Conservation (phyloP, 2,113 vertebrate genomes). For the Centropus unirufus region DNA sequence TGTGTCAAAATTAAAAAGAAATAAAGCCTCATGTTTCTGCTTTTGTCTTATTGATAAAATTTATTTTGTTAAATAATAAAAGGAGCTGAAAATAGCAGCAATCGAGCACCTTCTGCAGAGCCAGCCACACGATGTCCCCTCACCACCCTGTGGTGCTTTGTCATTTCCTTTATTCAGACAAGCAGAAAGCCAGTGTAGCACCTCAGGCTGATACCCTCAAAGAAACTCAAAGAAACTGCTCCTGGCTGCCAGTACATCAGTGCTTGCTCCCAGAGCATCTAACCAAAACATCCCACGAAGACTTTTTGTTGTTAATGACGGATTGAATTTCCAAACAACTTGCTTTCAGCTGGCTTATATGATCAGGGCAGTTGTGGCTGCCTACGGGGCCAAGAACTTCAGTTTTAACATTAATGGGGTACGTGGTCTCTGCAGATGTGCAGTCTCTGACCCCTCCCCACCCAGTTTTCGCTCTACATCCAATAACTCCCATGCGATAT, state of each 20-base stretch:
- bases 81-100: not conserved
- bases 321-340: not conserved
- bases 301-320: not conserved
- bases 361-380: not conserved
- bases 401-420: not conserved
- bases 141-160: not conserved
- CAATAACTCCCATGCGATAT: fast-evolving
- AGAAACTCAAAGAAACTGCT: not conserved
- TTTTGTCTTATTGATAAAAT: not conserved
- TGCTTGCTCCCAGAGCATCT: fast-evolving
- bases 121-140: not conserved
- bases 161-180: not conserved
- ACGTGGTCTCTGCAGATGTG: not conserved
- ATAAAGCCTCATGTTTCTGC: not conserved
- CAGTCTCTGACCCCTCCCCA: not conserved
- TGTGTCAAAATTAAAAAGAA: not conserved
- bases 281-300: not conserved
- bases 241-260: not conserved
- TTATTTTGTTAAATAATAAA: not conserved
- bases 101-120: not conserved
- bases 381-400: not conserved
- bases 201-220: fast-evolving
- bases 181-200: not conserved
- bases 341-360: not conserved
- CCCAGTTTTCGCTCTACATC: not conserved